Percentiles rank a stretch among this genome's conserved stretches.
Evolutionary conservation across 2,113 vertebrate genomes (phyloP).

Genomic region (Amphiprion percula): DNA sequence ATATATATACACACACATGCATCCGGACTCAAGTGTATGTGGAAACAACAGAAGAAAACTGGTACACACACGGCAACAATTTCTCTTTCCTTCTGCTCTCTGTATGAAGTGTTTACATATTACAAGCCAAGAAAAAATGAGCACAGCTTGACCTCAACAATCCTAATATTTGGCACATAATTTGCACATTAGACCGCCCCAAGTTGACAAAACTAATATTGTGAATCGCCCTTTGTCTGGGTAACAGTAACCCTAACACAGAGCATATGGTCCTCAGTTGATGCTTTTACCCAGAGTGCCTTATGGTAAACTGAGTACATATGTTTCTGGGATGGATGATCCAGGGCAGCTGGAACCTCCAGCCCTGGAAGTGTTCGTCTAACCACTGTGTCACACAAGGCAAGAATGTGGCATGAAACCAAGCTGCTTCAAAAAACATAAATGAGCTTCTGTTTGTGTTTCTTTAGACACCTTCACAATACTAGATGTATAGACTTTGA

Average conservation of each 20-base stretch:
- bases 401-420: background rate
- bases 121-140: background rate
- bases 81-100: background rate
- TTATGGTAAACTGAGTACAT: constrained; percentile 9
- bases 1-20: background rate
- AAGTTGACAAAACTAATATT: background rate
- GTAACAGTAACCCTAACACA: constrained; percentile 1
- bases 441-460: background rate
- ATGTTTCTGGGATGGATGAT: background rate
- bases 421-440: background rate
- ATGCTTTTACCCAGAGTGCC: background rate
- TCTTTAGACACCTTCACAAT: no score
- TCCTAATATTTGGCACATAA: no score
- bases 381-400: background rate
- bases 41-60: constrained; percentile 12
- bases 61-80: background rate
- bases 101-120: background rate
- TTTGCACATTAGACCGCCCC: no score
- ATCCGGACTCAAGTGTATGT: constrained; percentile 1
- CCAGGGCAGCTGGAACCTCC: background rate
- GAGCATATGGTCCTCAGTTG: background rate
- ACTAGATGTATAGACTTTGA: no score
- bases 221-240: background rate
- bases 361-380: background rate
- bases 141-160: no score